These are phyloP conservation scores for Drosophila bocqueti DNA, from an alignment of 1,140 invertebrate genomes.

Conservation along the genomic window DNA sequence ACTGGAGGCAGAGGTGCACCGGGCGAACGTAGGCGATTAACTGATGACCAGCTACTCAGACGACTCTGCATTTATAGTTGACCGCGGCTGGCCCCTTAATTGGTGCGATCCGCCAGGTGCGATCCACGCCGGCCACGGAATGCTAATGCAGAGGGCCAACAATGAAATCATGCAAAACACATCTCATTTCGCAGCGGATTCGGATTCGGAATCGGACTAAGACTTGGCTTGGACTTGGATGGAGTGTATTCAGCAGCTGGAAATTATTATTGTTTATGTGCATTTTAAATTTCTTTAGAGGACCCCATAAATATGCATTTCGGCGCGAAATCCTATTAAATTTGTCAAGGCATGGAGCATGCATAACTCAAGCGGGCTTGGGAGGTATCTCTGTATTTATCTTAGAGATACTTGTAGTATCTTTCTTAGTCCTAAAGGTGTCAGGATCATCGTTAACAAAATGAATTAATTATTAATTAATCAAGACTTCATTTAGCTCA, in stretches of 20 bases:
- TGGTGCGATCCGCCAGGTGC: conserved; percentile 39
- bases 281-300: conserved; percentile 29
- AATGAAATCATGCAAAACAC: conserved; percentile 76
- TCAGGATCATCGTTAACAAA: background rate
- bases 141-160: conserved; percentile 65
- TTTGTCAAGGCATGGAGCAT: background rate
- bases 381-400: no score
- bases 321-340: conserved; percentile 1
- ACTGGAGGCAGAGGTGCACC: conserved; percentile 57
- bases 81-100: conserved; percentile 21
- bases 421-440: no score
- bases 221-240: background rate
- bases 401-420: background rate
- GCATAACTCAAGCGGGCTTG: background rate
- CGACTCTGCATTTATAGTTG: conserved; percentile 67
- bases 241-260: conserved; percentile 5
- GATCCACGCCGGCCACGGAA: conserved; percentile 22
- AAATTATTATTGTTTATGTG: conserved; percentile 21
- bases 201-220: background rate
- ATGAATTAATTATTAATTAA: no score
- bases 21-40: conserved; percentile 67
- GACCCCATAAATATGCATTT: conserved; percentile 9
- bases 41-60: conserved; percentile 55
- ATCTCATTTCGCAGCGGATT: conserved; percentile 43
- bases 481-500: no score